phyloP scores from a whole-genome alignment of 2,797 vertebrate genomes.

The Sparus aurata region DNA sequence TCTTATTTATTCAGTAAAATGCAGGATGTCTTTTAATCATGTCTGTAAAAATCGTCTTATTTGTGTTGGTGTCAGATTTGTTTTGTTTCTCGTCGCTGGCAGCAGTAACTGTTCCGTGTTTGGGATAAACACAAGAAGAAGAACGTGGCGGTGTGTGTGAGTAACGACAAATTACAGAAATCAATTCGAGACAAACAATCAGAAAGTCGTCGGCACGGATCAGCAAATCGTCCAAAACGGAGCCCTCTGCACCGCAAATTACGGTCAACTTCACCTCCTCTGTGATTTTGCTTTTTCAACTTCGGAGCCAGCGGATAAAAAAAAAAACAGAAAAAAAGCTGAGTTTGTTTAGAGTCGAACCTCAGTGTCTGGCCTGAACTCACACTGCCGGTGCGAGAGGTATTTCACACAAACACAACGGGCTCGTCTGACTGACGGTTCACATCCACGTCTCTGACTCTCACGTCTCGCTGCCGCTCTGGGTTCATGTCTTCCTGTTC shows the following conservation, averaged over 20 bases:
- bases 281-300: neutral
- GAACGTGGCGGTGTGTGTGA: neutral
- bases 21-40: too few relatives aligned
- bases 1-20: too few relatives aligned
- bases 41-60: too few relatives aligned
- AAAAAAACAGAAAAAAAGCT: neutral
- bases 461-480: neutral
- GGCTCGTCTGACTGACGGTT: neutral
- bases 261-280: neutral
- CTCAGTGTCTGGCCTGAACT: neutral
- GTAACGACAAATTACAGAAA: neutral
- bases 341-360: slow-evolving; percentile 27
- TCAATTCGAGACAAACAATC: slow-evolving; percentile 11
- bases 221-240: neutral
- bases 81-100: neutral
- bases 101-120: neutral
- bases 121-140: slow-evolving; percentile 16
- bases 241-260: neutral
- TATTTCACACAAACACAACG: slow-evolving; percentile 42
- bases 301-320: neutral
- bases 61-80: too few relatives aligned
- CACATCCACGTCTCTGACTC: neutral
- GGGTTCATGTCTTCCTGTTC: neutral
- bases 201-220: neutral
- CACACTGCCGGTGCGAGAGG: slow-evolving; percentile 19